Evolutionary conservation across 2,113 vertebrate species (phyloP).

Genomic region (Proterorhinus semilunaris): DNA sequence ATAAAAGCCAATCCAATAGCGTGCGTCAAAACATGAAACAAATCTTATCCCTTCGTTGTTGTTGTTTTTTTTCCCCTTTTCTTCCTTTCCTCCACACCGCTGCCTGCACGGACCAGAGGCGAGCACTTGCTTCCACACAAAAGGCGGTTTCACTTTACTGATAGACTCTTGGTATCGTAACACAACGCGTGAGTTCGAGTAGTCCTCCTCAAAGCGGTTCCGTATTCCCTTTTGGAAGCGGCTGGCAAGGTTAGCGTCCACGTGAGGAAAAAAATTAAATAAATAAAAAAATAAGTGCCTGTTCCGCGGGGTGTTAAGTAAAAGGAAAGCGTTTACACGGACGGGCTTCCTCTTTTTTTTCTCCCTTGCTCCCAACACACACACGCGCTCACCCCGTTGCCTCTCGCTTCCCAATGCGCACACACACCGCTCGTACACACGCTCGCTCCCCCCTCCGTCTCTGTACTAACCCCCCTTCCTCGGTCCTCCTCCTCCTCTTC

Average conservation of each 20-base stretch:
- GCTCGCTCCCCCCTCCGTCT: constrained; percentile 68
- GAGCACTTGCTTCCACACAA: constrained; percentile 87
- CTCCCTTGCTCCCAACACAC: constrained; percentile 32
- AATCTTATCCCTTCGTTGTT: constrained; percentile 8
- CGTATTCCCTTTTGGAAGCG: constrained; percentile 49
- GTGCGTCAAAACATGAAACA: constrained; percentile 37
- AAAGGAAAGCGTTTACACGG: constrained; percentile 78
- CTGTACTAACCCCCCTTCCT: constrained; percentile 37
- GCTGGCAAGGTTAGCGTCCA: constrained; percentile 52
- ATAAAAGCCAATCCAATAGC: constrained; percentile 63
- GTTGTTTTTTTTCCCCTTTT: background rate
- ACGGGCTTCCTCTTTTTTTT: constrained; percentile 75
- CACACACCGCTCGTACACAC: constrained; percentile 58
- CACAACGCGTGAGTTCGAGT: constrained; percentile 1
- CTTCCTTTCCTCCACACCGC: constrained; percentile 41
- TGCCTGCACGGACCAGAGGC: constrained; percentile 56
- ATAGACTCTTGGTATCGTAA: constrained; percentile 56
- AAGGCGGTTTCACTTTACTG: constrained; percentile 81
- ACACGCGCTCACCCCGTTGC: constrained; percentile 29
- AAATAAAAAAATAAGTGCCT: constrained; percentile 43
- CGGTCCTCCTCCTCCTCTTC: constrained; percentile 30
- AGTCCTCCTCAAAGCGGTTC: constrained; percentile 29
- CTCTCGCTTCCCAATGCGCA: constrained; percentile 58
- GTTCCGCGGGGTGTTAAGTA: constrained; percentile 66
- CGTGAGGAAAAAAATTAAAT: constrained; percentile 19